Evolutionary conservation across 2,113 vertebrate species (phyloP), one percentile per base, ranked within the genome.

Genomic region (Vicugna pacos): DNA sequence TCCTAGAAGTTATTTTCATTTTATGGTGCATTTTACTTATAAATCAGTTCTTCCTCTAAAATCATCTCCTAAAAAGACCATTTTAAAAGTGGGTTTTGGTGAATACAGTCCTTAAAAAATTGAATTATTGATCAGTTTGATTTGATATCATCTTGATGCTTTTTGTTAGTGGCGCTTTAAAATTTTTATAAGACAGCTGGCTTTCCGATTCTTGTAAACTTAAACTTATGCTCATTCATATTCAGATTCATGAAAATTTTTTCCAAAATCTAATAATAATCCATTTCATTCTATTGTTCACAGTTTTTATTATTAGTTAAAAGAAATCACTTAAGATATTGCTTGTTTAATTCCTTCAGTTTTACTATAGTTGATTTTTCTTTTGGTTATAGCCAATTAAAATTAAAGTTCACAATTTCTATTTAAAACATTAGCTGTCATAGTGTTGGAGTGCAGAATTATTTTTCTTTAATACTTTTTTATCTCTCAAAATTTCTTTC

Each of bases 361-460:
- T 93, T 88, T 6, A 81, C 35, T 70, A 90, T 46, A 62, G 50
- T 90, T 92, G 38, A 50, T 79, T 90, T 62, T 62, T 72, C 48
- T 93, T 92, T 60, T 95, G 54, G 48, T 60, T 85, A 70, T 81
- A 80, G 65, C 84, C 20, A 84, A 89, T 50, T 85, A 93, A 91
- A 89, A 89, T 76, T 75, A 70, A 90, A 94, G n/a, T 93, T 65
- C 38, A 92, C 7, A 83, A 70, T 94, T 73, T 95, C 48, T 77
- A n/a, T 50, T 46, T 73, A 88, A 95, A 96, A 89, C 77, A 82
- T 50, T 62, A 89, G 60, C 54, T 85, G 60, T 85, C 9, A 52
- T 80, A 93, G 10, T 70, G 15, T 91, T 75, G 5, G 8, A 81
- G 76, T n/a, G 38, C 54, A 89, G 20, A 93, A 58, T 48, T 77